These are phyloP conservation scores for Alentia gelatinosa DNA, from an alignment of 2,888 invertebrate species.

Conservation along the genomic window DNA sequence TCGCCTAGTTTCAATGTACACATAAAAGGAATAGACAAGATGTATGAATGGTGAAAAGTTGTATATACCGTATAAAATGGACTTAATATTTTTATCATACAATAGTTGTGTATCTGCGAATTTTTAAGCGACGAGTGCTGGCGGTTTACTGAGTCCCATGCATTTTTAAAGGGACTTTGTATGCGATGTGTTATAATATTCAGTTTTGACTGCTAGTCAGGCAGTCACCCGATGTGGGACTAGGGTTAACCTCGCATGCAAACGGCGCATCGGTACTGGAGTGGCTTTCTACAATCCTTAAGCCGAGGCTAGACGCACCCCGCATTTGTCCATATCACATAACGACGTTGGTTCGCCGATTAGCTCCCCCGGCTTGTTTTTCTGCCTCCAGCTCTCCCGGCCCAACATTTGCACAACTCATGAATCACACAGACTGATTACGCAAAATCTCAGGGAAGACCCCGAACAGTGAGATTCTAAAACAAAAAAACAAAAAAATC, in stretches of 20 bases:
- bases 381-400: background rate
- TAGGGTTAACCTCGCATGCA: background rate
- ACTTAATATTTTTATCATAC: no score
- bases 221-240: background rate
- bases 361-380: background rate
- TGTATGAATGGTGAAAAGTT: no score
- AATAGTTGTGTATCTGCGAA: no score
- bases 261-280: background rate
- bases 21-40: no score
- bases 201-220: no score
- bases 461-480: background rate
- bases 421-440: background rate
- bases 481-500: background rate
- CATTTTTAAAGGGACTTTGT: no score
- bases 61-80: no score
- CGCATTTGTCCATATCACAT: slow-evolving; percentile 25
- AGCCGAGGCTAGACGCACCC: background rate
- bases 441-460: background rate
- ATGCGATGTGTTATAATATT: no score
- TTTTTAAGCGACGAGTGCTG: no score
- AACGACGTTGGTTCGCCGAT: slow-evolving; percentile 21
- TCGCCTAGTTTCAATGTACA: no score
- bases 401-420: slow-evolving; percentile 30
- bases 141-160: no score
- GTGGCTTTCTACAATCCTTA: background rate